Base-by-base conservation (phyloP, 2,797 vertebrate genomes). In the Enteromius argenteus region DNA sequence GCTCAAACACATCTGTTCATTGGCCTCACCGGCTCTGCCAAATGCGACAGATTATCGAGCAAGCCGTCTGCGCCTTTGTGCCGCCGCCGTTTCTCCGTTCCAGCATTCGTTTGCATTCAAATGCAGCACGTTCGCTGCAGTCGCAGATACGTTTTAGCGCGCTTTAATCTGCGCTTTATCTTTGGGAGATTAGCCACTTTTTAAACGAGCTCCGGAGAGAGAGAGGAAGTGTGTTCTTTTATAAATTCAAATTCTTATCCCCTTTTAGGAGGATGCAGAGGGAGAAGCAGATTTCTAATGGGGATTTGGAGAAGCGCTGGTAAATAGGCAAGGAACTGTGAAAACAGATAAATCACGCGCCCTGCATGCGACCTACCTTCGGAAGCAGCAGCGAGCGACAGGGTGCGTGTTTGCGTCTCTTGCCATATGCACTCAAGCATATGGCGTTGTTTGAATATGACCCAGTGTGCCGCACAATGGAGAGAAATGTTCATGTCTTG, bases 1-100 rank as follows among this genome's bases (percentile, higher is more conserved):
- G 90, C 93, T 92, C 87, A 86, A 95, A 94, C 94, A 95, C 93
- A 94, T 95, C 94, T 92, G 91, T 89, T 86, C 80, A 89, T 90
- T 91, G 74, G 83, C 81, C 82, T 91, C 85, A 58, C 84, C 85
- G 81, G 60, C 32, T 76, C 81, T 89, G 89, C 90, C 89, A 87
- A 89, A 83, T 42, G 80, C 88, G 80, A 85, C 82, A 87, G 85
- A 88, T 89, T 89, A 89, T 88, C 79, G 80, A 84, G 83, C 85
- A 79, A 85, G 83, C 81, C 80, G 83, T 82, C 85, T 84, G 80
- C 27, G 80, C 88, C 81, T 89, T 89, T 89, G 86, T 89, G 83
- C 35, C 23, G 11, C 56, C 39, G 73, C 67, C 53, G 69, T 23
- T 78, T 39, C 74, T 53, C 46, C 58, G 46, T 84, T 84, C 83